Evolutionary conservation across 2,113 vertebrate genomes (phyloP).

Genomic region (Charina bottae): DNA sequence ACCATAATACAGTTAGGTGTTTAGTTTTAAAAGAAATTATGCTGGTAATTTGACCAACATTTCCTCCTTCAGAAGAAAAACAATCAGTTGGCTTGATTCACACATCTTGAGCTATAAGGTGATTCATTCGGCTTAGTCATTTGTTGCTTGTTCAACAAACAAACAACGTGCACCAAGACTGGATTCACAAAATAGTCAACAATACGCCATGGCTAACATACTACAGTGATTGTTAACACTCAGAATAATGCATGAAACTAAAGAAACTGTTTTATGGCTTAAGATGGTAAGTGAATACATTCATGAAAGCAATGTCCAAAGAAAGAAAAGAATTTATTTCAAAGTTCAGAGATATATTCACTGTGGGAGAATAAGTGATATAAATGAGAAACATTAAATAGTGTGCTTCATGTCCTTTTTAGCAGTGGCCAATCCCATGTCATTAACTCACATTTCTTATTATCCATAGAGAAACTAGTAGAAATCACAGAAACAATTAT

Average conservation of each 20-base stretch:
- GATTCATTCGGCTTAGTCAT: neutral
- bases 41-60: neutral
- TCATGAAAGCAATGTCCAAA: neutral
- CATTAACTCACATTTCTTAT: neutral
- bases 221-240: neutral
- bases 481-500: neutral
- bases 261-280: neutral
- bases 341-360: neutral
- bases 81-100: neutral
- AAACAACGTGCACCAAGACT: neutral
- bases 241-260: neutral
- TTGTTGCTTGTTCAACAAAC: neutral
- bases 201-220: neutral
- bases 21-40: neutral
- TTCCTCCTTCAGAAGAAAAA: neutral
- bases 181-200: neutral
- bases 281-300: neutral
- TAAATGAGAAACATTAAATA: neutral
- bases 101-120: neutral
- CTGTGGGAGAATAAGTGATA: neutral
- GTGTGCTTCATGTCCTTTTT: neutral
- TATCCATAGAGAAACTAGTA: neutral
- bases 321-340: neutral
- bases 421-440: neutral
- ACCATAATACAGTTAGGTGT: neutral